Evolutionary conservation across 2,797 vertebrate species (phyloP).

Genomic region (Catamblyrhynchus diadema): DNA sequence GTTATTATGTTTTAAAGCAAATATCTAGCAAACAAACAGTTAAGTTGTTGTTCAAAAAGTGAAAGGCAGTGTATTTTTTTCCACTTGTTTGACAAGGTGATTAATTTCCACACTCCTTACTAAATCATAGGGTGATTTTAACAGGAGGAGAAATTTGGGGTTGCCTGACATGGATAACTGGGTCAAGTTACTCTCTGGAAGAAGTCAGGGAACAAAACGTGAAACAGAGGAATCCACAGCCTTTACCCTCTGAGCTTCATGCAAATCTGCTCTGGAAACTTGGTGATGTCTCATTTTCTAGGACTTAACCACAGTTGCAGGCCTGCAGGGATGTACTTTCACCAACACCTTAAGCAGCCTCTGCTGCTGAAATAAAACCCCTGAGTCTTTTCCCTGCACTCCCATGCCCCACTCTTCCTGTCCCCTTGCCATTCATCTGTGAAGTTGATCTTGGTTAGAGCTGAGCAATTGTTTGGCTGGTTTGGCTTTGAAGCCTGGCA

Average conservation of each 20-base stretch:
- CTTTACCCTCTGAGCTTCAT: not conserved
- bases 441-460: not conserved
- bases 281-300: not conserved
- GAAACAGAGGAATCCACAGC: constrained; percentile 4
- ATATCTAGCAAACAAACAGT: constrained; percentile 4
- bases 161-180: not conserved
- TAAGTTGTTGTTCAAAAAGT: constrained; percentile 5
- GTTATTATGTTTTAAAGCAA: constrained; percentile 17
- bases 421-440: not conserved
- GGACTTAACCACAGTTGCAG: constrained; percentile 10
- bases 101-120: not conserved
- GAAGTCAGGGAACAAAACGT: not conserved
- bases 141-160: not conserved
- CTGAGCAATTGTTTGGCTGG: not conserved
- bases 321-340: constrained; percentile 29
- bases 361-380: not conserved
- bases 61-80: not conserved
- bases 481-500: not conserved
- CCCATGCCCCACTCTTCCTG: not conserved
- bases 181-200: constrained; percentile 28
- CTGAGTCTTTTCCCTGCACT: not conserved
- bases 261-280: constrained; percentile 35
- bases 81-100: not conserved
- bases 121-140: not conserved
- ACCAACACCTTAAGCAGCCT: not conserved